phyloP scores from a whole-genome alignment of 2,113 vertebrate species.

The Phalacrocorax carbo region DNA sequence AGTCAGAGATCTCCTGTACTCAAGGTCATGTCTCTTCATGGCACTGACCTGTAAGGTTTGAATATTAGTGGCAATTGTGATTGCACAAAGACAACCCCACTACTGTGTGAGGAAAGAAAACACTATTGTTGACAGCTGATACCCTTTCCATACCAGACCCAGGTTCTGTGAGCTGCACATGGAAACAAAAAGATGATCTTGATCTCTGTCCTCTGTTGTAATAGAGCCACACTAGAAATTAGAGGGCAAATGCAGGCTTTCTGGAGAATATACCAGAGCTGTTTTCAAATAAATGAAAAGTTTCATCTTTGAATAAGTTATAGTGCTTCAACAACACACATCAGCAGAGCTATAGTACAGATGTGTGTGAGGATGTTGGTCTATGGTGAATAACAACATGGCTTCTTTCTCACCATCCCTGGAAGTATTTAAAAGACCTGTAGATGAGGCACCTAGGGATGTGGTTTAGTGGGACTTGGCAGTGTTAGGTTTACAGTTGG shows the following conservation, averaged over 20 bases:
- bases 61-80: neutral
- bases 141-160: neutral
- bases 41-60: neutral
- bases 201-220: neutral
- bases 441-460: neutral
- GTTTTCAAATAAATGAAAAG: neutral
- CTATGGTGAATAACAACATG: neutral
- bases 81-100: rapidly evolving
- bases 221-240: neutral
- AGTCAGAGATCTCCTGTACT: neutral
- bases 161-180: neutral
- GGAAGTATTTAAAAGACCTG: neutral
- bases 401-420: neutral
- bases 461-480: neutral
- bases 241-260: neutral
- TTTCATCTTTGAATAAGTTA: neutral
- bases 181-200: neutral
- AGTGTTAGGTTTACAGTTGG: neutral
- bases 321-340: neutral
- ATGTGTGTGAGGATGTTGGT: neutral
- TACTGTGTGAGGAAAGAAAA: neutral
- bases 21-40: neutral
- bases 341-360: neutral
- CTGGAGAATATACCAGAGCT: neutral
- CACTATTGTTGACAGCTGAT: neutral